phyloP scores from a whole-genome alignment of 1,140 invertebrate genomes.

The Drosophila carrolli region DNA sequence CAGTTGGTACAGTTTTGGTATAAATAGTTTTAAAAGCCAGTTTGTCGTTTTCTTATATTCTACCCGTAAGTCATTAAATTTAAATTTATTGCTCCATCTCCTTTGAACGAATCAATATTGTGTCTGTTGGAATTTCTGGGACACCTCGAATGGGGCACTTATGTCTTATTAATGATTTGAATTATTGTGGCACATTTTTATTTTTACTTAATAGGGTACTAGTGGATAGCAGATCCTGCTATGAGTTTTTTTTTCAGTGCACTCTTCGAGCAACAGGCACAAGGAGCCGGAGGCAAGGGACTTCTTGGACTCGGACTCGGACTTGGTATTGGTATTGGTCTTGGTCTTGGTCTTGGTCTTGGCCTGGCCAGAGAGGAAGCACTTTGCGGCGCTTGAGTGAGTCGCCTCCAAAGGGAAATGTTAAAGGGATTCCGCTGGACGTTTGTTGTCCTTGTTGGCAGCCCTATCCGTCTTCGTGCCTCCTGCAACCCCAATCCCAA shows the following conservation, averaged over 20 bases:
- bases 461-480: not conserved
- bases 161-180: too few species aligned
- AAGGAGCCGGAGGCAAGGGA: not conserved
- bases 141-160: too few species aligned
- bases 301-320: constrained; percentile 8
- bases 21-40: too few species aligned
- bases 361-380: constrained; percentile 57
- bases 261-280: constrained; percentile 1
- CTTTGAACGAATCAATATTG: too few species aligned
- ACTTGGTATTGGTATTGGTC: not conserved
- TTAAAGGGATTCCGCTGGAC: constrained; percentile 44
- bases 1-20: too few species aligned
- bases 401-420: constrained; percentile 63
- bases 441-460: constrained; percentile 7
- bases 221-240: not conserved
- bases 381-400: constrained; percentile 76
- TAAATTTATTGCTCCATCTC: too few species aligned
- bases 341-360: constrained; percentile 11
- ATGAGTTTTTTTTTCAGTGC: not conserved
- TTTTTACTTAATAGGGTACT: too few species aligned
- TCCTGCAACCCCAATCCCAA: not conserved
- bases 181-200: too few species aligned
- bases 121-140: too few species aligned
- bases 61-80: too few species aligned
- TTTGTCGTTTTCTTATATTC: too few species aligned